These are phyloP conservation scores for Montipora capitata DNA, from an alignment of 92 coral and sea anemone genomes.

Conservation along the genomic window DNA sequence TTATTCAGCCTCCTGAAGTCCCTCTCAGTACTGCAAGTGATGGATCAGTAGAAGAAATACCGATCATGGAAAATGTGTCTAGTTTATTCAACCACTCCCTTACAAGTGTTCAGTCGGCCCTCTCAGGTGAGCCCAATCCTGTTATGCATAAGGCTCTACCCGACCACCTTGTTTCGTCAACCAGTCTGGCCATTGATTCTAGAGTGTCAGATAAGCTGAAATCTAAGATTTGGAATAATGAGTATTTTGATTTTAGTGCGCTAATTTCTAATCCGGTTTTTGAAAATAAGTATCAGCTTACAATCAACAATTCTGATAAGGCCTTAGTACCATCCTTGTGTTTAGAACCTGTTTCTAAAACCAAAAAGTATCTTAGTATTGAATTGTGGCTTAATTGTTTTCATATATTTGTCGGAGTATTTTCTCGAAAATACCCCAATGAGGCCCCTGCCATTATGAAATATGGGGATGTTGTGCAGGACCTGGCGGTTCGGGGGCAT, in stretches of 20 bases:
- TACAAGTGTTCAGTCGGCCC: conserved; percentile 14
- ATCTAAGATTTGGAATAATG: conserved; percentile 58
- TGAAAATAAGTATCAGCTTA: conserved; percentile 40
- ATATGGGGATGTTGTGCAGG: conserved; percentile 69
- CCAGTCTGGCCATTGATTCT: conserved; percentile 17
- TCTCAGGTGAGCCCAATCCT: not conserved
- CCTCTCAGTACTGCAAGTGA: not conserved
- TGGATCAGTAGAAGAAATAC: conserved; percentile 15
- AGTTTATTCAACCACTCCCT: conserved; percentile 21
- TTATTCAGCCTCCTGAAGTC: conserved; percentile 22
- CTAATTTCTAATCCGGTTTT: conserved; percentile 23
- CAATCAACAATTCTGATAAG: conserved; percentile 34
- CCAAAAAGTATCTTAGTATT: conserved; percentile 42
- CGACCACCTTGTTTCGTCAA: not conserved
- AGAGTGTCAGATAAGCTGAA: conserved; percentile 35
- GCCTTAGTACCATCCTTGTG: conserved; percentile 32
- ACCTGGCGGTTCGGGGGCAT: conserved; percentile 64
- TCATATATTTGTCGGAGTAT: conserved; percentile 67
- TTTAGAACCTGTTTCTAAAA: conserved; percentile 52
- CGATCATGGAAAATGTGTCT: conserved; percentile 24
- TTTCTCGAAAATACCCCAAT: conserved; percentile 44
- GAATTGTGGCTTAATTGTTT: conserved; percentile 59
- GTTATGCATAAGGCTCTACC: conserved; percentile 4
- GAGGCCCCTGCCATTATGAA: conserved; percentile 74
- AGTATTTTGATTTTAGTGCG: conserved; percentile 33